Evolutionary conservation across 2,797 vertebrate species (phyloP), one percentile per base, ranked within the genome.

Genomic region (Calcarius lapponicus): DNA sequence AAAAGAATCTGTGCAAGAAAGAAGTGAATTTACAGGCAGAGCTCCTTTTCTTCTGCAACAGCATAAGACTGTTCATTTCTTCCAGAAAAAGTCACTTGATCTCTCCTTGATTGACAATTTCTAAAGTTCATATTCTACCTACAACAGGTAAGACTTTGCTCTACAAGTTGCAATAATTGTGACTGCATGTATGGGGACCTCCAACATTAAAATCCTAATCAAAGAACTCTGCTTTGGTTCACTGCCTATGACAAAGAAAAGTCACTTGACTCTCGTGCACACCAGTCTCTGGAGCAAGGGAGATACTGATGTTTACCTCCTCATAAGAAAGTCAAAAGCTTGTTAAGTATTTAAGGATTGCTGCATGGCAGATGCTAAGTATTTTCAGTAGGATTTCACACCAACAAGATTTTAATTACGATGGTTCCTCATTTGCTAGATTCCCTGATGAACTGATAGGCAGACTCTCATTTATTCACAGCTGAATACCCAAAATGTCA

Each of bases 331-430:
- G 64, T 67, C 11, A 4, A 92, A 96, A 79, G 73, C 90, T 88
- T 91, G 60, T 67, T 79, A 91, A 88, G 73, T 38, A 45, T 38
- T 93, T 88, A 34, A 69, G 60, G 80, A 88, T 69, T 61, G 36
- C 57, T 80, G 65, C 74, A 51, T 58, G 80, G 43, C 78, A 95
- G 86, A 90, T 73, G 61, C 64, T 69, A 88, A 91, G 82, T 47
- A 81, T 92, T 94, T 96, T 90, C 80, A 84, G 88, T 26, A 73
- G 40, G 51, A 86, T 91, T 96, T 91, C 82, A 93, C 76, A 95
- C 64, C 64, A 74, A 53, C 64, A 92, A 90, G 80, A 90, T 82
- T 95, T 93, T 97, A 96, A 96, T 96, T 94, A 96, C 67, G 5
- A 40, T 5, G 0, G 64, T 50, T 95, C 73, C 64, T 96, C 83